These are phyloP conservation scores for Odontomyia ornata DNA, from an alignment of 2,888 invertebrate species.

Conservation along the genomic window DNA sequence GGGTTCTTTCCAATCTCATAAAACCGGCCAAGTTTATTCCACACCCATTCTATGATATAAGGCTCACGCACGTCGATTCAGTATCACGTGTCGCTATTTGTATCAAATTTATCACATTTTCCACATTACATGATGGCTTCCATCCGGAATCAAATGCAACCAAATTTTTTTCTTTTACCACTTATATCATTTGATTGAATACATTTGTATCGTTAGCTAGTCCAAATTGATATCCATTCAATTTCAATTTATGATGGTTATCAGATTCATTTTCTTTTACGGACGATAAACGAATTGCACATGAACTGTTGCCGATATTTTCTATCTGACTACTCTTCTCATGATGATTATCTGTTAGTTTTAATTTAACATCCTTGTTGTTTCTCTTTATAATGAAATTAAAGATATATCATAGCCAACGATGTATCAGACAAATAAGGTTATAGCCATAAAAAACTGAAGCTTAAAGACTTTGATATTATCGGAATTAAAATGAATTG, in stretches of 20 bases:
- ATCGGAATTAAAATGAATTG: too few species aligned
- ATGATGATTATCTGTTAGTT: constrained; percentile 48
- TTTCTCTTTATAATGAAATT: neutral
- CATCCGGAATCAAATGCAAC: constrained; percentile 92
- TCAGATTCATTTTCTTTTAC: constrained; percentile 51
- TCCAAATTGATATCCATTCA: constrained; percentile 66
- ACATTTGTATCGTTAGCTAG: constrained; percentile 69
- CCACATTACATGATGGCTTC: constrained; percentile 83
- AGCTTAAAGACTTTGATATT: too few species aligned
- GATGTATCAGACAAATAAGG: too few species aligned
- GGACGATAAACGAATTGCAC: neutral
- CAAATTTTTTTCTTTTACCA: constrained; percentile 60
- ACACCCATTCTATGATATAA: constrained; percentile 68
- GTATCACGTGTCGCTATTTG: constrained; percentile 79
- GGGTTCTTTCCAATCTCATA: too few species aligned
- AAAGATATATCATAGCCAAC: too few species aligned
- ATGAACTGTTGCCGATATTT: neutral
- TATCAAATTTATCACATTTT: constrained; percentile 77
- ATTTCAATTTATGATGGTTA: constrained; percentile 67
- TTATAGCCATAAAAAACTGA: too few species aligned
- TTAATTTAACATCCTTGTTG: constrained; percentile 37
- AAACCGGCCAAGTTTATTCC: constrained; percentile 74
- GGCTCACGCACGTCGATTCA: constrained; percentile 78
- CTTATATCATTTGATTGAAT: constrained; percentile 71
- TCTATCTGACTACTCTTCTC: constrained; percentile 50